Evolutionary conservation across 2,797 vertebrate species (phyloP), one percentile per base, ranked within the genome.

Genomic region (Oreonectes daqikongensis): DNA sequence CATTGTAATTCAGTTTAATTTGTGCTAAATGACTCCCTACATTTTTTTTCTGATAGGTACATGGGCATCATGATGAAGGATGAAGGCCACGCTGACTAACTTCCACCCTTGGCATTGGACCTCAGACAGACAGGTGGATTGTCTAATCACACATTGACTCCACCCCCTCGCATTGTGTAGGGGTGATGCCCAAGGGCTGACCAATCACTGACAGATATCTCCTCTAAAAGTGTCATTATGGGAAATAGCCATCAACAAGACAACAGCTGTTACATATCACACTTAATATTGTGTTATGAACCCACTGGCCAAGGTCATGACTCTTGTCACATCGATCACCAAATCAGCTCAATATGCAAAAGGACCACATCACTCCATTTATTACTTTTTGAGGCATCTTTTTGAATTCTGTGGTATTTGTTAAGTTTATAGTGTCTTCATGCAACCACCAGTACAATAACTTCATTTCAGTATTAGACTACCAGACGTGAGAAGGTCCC

Each of bases 61-160:
- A 96, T 99, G 98, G 98, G 97, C 69, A 91, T 93, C 84, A 76
- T 95, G 87, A 86, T 91, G 24, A 94, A 95, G 85, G 94, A 98
- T 35, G 86, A 87, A 2, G 28, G 60, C 65, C 82, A 81, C 2
- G 42, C 69, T 9, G 81, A 86, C 70, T 86, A 80, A 75, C 15
- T 11, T 48, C 60, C 5, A 40, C 5, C 38, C 28, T 46, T 53
- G 3, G 7, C 24, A 48, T 35, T 52, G 65, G 46, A 70, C 42
- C 53, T 32, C 22, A 61, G 59, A 60, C 69, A 10, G 18, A 72
- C 66, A 69, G 53, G 65, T 63, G 57, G 24, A 64, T 48, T 40
- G 28, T 40, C 38, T 15, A 65, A 42, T 42, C 70, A 79, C 75
- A 55, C 67, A 24, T 17, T 18, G 50, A 35, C 9, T 77, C 68